A percentile compares a stretch with the other conserved stretches of the same genome.
Evolutionary conservation across 2,888 invertebrate species (phyloP).

Genomic region (Thelaira solivaga): DNA sequence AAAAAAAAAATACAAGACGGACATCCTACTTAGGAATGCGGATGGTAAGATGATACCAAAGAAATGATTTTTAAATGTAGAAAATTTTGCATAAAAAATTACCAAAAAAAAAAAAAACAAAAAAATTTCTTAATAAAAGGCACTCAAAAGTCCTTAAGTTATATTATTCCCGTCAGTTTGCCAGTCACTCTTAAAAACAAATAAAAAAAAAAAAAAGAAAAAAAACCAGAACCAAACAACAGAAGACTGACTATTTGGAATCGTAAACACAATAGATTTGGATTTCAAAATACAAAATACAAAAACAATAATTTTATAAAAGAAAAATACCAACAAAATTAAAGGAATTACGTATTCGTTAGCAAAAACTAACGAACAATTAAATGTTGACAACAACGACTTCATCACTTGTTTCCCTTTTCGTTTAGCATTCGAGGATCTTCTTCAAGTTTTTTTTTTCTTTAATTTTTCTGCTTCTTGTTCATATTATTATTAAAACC

Average conservation of each 20-base stretch:
- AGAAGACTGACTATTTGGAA: conserved; percentile 5
- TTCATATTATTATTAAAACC: conserved; percentile 33
- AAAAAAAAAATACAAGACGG: conserved; percentile 14
- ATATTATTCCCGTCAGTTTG: conserved; percentile 64
- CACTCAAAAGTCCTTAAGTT: conserved; percentile 76
- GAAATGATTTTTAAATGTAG: conserved; percentile 14
- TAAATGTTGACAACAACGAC: conserved; percentile 71
- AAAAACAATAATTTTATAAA: background rate
- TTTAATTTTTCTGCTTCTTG: too few relatives aligned
- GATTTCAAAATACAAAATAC: conserved; percentile 14
- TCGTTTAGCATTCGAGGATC: background rate
- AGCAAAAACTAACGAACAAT: conserved; percentile 55
- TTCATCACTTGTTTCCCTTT: conserved; percentile 75
- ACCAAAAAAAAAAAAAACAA: too few relatives aligned
- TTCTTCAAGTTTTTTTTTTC: too few relatives aligned
- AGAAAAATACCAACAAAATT: conserved; percentile 20
- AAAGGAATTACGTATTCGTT: conserved; percentile 43
- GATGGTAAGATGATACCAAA: conserved; percentile 55
- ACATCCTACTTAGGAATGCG: conserved; percentile 60
- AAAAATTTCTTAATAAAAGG: conserved; percentile 69
- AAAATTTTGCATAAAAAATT: conserved; percentile 54
- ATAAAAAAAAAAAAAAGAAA: background rate
- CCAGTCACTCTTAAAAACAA: conserved; percentile 24
- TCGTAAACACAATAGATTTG: conserved; percentile 33
- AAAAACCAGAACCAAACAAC: background rate